Percentiles rank a stretch among this genome's conserved stretches.
Conservation (phyloP, 2,797 vertebrate species). For the Arnoldichthys spilopterus region DNA sequence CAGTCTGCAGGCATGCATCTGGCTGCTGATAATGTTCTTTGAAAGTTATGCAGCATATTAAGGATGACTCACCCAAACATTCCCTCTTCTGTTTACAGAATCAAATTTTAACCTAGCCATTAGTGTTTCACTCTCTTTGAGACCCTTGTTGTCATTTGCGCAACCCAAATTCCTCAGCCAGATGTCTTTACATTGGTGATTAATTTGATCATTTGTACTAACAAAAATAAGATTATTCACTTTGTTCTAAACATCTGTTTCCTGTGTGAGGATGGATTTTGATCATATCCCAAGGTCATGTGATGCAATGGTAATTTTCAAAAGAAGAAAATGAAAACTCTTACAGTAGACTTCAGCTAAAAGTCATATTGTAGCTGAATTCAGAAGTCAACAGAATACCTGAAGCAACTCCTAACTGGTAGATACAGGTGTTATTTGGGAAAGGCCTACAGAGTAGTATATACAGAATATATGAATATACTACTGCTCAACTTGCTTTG, state of each 20-base stretch:
- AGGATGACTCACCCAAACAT: slow-evolving; percentile 20
- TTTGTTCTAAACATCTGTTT: neutral
- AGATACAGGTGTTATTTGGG: neutral
- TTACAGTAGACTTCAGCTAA: neutral
- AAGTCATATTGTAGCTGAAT: neutral
- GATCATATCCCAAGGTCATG: neutral
- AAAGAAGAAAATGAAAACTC: neutral
- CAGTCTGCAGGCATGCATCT: neutral
- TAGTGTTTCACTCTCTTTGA: neutral
- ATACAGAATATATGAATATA: too few relatives aligned
- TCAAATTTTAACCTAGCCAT: slow-evolving; percentile 9
- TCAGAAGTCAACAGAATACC: neutral
- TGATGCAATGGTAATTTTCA: neutral
- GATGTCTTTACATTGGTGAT: neutral
- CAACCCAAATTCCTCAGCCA: neutral
- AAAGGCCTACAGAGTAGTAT: neutral
- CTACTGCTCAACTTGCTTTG: too few relatives aligned
- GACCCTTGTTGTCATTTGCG: neutral
- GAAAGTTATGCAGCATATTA: slow-evolving; percentile 17
- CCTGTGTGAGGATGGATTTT: neutral
- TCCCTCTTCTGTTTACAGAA: slow-evolving; percentile 3
- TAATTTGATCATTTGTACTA: neutral
- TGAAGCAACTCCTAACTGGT: neutral
- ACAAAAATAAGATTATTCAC: neutral
- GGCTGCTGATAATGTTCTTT: slow-evolving; percentile 6